phyloP scores from a whole-genome alignment of 2,888 invertebrate genomes.

The Nomada hirtipes region DNA sequence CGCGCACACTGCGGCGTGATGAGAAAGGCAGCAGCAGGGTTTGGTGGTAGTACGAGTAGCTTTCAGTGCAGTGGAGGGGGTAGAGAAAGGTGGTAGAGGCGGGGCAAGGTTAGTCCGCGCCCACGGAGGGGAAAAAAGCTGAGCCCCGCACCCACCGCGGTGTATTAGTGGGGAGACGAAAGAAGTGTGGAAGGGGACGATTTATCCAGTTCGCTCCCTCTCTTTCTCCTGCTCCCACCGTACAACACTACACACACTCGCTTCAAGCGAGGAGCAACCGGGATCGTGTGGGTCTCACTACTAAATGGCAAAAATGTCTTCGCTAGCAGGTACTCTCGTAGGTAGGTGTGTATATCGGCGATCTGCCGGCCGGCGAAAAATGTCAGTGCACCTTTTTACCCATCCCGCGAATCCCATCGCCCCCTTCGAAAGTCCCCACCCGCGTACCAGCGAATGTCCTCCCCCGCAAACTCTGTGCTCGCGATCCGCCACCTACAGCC shows the following conservation, averaged over 20 bases:
- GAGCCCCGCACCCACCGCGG: constrained; percentile 74
- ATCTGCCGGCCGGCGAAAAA: constrained; percentile 67
- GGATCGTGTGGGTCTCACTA: constrained; percentile 44
- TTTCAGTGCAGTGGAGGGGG: constrained; percentile 67
- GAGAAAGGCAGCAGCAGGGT: constrained; percentile 72
- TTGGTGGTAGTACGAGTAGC: constrained; percentile 67
- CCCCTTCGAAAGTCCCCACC: constrained; percentile 61
- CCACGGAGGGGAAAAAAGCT: constrained; percentile 86
- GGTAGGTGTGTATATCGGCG: constrained; percentile 47
- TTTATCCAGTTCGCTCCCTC: constrained; percentile 71
- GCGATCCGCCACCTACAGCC: constrained; percentile 67
- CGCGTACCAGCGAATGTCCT: constrained; percentile 53
- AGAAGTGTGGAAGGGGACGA: constrained; percentile 79
- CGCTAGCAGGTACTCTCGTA: constrained; percentile 39
- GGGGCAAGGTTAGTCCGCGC: constrained; percentile 85
- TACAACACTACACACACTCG: constrained; percentile 30
- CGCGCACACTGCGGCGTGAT: constrained; percentile 71
- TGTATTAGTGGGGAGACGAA: constrained; percentile 74
- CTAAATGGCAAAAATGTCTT: constrained; percentile 66
- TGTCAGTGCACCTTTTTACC: constrained; percentile 64
- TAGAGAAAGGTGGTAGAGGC: constrained; percentile 78
- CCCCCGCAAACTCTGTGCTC: constrained; percentile 58
- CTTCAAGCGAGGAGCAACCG: constrained; percentile 30
- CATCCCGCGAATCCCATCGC: constrained; percentile 50
- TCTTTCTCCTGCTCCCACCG: constrained; percentile 38